phyloP scores from a whole-genome alignment of 1,140 invertebrate species.

The Bombus confusus region DNA sequence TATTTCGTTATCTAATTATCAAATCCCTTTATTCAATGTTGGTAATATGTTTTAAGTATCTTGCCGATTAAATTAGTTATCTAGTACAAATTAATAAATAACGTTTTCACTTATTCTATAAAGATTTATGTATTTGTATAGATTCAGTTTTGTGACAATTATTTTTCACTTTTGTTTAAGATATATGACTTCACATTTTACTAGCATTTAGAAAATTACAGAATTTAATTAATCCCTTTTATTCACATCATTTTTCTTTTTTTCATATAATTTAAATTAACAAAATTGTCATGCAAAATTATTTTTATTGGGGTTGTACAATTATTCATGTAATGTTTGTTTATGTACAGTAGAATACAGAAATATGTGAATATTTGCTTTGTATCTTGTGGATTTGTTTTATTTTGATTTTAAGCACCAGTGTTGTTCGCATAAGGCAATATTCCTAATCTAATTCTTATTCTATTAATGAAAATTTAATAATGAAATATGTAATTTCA shows the following conservation, averaged over 20 bases:
- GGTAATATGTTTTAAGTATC: background rate
- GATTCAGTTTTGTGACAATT: background rate
- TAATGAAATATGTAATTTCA: slow-evolving; percentile 1
- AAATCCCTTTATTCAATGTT: background rate
- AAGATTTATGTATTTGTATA: slow-evolving; percentile 13
- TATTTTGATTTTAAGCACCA: background rate
- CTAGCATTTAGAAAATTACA: background rate
- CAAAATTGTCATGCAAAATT: background rate
- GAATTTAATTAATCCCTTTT: background rate
- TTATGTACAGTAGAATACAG: background rate
- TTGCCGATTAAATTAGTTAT: background rate
- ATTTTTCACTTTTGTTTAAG: background rate
- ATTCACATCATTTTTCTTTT: background rate
- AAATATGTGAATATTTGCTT: background rate
- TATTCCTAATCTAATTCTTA: background rate
- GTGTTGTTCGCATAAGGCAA: background rate
- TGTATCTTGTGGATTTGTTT: background rate
- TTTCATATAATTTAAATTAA: background rate
- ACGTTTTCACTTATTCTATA: slow-evolving; percentile 9
- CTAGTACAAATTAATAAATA: background rate
- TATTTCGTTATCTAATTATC: background rate
- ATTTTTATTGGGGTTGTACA: background rate
- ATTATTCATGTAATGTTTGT: background rate
- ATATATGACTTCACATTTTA: background rate
- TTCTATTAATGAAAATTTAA: background rate